phyloP scores from a whole-genome alignment of 1,140 invertebrate species.

The Brevipalpus yothersi region DNA sequence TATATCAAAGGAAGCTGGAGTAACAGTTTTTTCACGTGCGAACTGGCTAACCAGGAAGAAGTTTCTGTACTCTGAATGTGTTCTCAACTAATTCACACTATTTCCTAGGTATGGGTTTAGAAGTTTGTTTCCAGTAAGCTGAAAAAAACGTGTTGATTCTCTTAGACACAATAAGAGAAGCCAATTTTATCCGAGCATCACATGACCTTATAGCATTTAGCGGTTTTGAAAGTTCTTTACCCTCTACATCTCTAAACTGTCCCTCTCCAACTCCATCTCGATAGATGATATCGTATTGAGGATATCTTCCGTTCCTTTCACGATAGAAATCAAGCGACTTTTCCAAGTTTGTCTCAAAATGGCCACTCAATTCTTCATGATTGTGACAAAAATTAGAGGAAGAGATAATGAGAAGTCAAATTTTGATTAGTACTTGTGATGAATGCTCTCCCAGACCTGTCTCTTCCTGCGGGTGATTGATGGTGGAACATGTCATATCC shows the following conservation, averaged over 20 bases:
- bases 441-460: slow-evolving; percentile 21
- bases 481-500: slow-evolving; percentile 29
- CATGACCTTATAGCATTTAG: slow-evolving; percentile 3
- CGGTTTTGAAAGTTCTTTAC: slow-evolving; percentile 17
- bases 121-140: slow-evolving; percentile 7
- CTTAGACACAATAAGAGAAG: slow-evolving; percentile 26
- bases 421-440: slow-evolving; percentile 23
- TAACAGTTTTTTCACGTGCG: slow-evolving; percentile 42
- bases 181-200: neutral
- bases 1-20: slow-evolving; percentile 53
- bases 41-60: slow-evolving; percentile 54
- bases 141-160: slow-evolving; percentile 27
- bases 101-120: slow-evolving; percentile 58
- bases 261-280: slow-evolving; percentile 27
- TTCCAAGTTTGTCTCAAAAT: slow-evolving; percentile 19
- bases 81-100: slow-evolving; percentile 58
- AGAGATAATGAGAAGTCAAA: slow-evolving; percentile 45
- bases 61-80: slow-evolving; percentile 49
- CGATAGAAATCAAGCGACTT: slow-evolving; percentile 20
- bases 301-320: slow-evolving; percentile 16
- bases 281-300: slow-evolving; percentile 23
- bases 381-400: slow-evolving; percentile 20
- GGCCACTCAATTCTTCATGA: slow-evolving; percentile 21
- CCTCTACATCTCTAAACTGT: slow-evolving; percentile 19
- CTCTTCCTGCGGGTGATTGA: slow-evolving; percentile 10